Base-by-base conservation (phyloP, 2,888 invertebrate species). In the Brenthis hecate region DNA sequence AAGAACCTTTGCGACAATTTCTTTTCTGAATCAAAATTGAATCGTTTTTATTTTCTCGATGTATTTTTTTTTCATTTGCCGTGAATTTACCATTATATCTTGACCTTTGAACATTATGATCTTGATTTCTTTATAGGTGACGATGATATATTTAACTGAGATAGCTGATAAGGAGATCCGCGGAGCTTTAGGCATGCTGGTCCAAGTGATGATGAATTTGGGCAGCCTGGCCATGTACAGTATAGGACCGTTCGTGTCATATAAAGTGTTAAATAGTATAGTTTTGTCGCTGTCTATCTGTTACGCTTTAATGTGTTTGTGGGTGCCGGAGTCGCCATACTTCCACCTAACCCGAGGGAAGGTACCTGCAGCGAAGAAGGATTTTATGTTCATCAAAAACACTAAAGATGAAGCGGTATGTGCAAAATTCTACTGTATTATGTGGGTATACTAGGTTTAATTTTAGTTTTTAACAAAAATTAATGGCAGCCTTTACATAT, bases 271-370 rank as follows among this genome's bases (percentile, higher is more conserved):
- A 72, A 83, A 94, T 84, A 86, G 87, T 32, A 85, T 92, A 23
- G 85, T 94, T 36, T 75, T 93, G 2, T 74, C 89, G 0, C 83
- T 94, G 36, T 94, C 94, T 0, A 75, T 93, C 4, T 71, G 88
- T 23, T 94, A 93, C 69, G 88, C 93, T 56, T 51, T 90, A 0
- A 79, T 87, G 0, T 94, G 94, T 75, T 71, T 87, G 8, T 94
- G 94, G 93, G 91, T 94, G 82, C 95, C 95, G 0, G 95, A 95
- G 76, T 94, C 95, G 0, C 95, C 95, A 1, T 94, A 94, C 74
- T 94, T 91, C 74, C 86, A 95, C 57, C 80, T 95, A 51, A 94
- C 94, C 80, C 90, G 91, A 69, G 93, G 91, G 1, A 84, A 91
- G 43, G 76, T 89, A 3, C 88, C 86, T 2, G 89, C 89, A 0